Percentiles rank a stretch among this genome's conserved stretches.
These are phyloP conservation scores for Chironomus striatipennis DNA, from an alignment of 1,140 invertebrate genomes.

Conservation along the genomic window DNA sequence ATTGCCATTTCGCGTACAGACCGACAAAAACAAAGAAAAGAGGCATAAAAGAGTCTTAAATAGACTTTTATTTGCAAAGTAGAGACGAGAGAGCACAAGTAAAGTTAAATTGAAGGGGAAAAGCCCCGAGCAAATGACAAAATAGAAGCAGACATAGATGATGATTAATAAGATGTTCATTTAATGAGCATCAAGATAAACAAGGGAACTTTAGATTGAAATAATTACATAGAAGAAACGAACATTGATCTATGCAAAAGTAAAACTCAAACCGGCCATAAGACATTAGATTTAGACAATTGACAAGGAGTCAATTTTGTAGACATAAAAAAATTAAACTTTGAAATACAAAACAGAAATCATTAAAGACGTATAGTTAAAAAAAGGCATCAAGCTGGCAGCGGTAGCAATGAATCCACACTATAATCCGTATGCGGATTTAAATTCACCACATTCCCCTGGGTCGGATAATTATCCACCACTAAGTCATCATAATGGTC, in stretches of 20 bases:
- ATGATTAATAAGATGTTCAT: constrained; percentile 24
- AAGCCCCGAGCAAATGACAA: not conserved
- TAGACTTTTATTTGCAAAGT: not conserved
- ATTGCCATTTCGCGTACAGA: constrained; percentile 12
- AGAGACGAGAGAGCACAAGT: not conserved
- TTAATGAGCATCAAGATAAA: constrained; percentile 22
- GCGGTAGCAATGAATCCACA: constrained; percentile 60
- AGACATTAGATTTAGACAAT: no score
- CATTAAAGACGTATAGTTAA: not conserved
- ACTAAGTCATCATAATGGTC: constrained; percentile 36
- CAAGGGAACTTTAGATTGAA: not conserved
- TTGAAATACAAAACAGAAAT: not conserved
- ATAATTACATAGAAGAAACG: not conserved
- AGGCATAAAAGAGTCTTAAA: not conserved
- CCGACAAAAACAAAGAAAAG: not conserved
- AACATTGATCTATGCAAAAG: not conserved
- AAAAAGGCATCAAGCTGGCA: constrained; percentile 48
- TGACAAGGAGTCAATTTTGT: no score
- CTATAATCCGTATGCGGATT: constrained; percentile 59
- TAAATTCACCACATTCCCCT: constrained; percentile 57
- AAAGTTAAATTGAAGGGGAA: not conserved
- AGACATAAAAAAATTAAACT: no score
- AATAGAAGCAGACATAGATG: not conserved
- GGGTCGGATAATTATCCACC: constrained; percentile 48
- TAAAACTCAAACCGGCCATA: not conserved